Evolutionary conservation across 1,140 invertebrate genomes (phyloP), one percentile per base, ranked within the genome.

Genomic region (Panagrolaimus sp.): DNA sequence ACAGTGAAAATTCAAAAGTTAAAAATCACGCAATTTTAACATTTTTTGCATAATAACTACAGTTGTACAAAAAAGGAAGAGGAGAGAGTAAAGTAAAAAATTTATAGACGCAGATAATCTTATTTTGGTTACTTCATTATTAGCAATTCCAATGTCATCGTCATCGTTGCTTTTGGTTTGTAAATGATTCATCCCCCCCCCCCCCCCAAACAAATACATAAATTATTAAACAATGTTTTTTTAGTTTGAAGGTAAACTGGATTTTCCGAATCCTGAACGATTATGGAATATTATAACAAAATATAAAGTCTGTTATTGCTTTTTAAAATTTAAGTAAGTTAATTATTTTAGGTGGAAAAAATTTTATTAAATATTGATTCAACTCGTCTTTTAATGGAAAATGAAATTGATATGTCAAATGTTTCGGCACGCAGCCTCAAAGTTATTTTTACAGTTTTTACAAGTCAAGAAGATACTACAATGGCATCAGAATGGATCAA

Each of bases 391-490:
- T 27, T 57, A 25, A 57, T 57, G 51, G 20, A 27, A 9, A 57
- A 57, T 25, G 51, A 57, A 16, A 20, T 57, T 16, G 20, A 57
- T 16, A 20, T 57, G 14, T 14, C 51, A n/a, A 57, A 57, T 57
- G 51, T 27, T 9, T 57, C 51, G 1, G 51, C 51, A 2, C 51
- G 51, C n/a, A 57, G 51, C n/a, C 20, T 57, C 4, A 57, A 57
- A 57, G 51, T 57, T 8, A 57, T 57, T 16, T 27, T 57, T 9
- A 57, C 51, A n/a, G 51, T 57, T n/a, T 57, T 57, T 57, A 57
- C 51, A 23, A 25, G 20, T 11, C 20, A 57, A 16, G 20, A 57
- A 4, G 51, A 57, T 25, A 57, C 20, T 16, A 16, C 20, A 11
- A 57, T 25, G 27, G 51, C 51, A 25, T 20, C 51, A 0, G 51